Percentiles rank a stretch among this genome's conserved stretches.
phyloP scores from a whole-genome alignment of 1,140 invertebrate genomes.

The Geopemphigus sp. region DNA sequence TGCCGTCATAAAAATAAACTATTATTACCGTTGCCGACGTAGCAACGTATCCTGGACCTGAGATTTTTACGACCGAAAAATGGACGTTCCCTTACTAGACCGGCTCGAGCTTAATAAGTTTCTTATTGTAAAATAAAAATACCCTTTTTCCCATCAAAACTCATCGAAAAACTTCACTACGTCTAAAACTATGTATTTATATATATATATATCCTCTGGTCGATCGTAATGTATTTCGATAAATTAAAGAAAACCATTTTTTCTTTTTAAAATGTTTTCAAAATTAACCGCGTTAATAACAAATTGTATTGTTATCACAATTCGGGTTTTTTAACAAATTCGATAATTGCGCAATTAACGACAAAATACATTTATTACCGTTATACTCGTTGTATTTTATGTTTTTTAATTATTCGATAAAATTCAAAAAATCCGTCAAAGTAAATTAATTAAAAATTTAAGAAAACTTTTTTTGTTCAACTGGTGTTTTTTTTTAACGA shows the following conservation, averaged over 20 bases:
- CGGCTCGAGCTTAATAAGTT: background rate
- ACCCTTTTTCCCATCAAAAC: background rate
- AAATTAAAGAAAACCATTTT: no score
- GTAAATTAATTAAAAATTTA: no score
- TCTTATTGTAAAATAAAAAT: constrained; percentile 41
- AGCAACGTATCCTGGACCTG: constrained; percentile 14
- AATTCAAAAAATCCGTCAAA: no score
- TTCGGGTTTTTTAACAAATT: no score
- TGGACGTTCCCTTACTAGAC: constrained; percentile 12
- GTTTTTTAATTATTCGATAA: no score
- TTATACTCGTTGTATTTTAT: no score
- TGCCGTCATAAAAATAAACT: constrained; percentile 43
- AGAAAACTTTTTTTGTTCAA: background rate
- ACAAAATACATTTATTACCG: no score
- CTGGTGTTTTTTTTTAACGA: background rate
- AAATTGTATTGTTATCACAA: no score
- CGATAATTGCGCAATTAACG: no score
- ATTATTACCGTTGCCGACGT: constrained; percentile 20
- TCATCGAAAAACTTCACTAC: background rate
- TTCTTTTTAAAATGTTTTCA: no score
- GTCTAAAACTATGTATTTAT: background rate
- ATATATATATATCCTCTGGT: background rate
- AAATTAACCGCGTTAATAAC: no score
- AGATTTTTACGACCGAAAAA: constrained; percentile 47
- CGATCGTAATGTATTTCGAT: background rate